A percentile compares a stretch with the other conserved stretches of the same genome.
Evolutionary conservation across 1,140 invertebrate species (phyloP).

Genomic region (Chironomus tepperi): DNA sequence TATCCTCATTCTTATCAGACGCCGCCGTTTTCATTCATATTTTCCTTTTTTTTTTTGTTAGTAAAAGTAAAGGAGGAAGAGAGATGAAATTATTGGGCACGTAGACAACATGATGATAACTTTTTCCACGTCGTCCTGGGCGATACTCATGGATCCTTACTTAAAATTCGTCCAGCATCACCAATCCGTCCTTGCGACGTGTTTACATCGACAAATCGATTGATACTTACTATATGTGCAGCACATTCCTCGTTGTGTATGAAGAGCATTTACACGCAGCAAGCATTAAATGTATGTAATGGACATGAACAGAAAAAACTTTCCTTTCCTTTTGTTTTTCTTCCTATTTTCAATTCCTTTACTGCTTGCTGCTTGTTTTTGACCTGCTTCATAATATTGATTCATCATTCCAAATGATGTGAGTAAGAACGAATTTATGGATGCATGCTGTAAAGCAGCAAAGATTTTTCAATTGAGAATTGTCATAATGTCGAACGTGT

Average conservation of each 20-base stretch:
- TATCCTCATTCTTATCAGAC: not conserved
- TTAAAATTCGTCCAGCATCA: conserved; percentile 22
- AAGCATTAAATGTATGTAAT: not conserved
- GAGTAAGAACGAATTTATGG: not conserved
- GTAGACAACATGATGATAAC: conserved; percentile 16
- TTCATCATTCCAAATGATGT: not conserved
- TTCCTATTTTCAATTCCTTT: not conserved
- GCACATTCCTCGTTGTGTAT: not conserved
- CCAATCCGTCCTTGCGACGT: conserved; percentile 22
- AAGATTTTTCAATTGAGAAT: not conserved
- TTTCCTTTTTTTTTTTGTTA: not conserved
- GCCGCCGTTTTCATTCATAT: not conserved
- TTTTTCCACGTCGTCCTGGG: not conserved
- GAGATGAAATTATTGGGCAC: conserved; percentile 18
- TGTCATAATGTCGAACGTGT: conserved; percentile 17
- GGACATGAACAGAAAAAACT: not conserved
- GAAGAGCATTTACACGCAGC: not conserved
- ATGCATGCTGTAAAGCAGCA: not conserved
- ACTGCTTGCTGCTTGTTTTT: not conserved
- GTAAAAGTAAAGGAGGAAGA: not conserved
- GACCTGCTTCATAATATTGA: not conserved
- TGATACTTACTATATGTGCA: not conserved
- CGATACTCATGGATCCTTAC: not conserved
- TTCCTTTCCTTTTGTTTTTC: conserved; percentile 11
- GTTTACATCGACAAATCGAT: conserved; percentile 22